Evolutionary conservation across 2,888 invertebrate genomes (phyloP).

Genomic region (Lycia hirtaria): DNA sequence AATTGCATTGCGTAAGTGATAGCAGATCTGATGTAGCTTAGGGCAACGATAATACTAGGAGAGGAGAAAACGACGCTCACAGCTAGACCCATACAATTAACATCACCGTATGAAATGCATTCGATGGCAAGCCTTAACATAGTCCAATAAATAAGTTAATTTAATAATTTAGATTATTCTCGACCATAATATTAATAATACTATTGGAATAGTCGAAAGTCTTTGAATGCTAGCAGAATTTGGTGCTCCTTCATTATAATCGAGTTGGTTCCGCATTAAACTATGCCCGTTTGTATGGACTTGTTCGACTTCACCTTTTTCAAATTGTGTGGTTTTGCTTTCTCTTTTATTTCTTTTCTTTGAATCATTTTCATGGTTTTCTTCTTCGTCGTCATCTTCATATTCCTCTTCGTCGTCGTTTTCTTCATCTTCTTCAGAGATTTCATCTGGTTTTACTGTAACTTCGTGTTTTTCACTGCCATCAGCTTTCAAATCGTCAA

Average conservation of each 20-base stretch:
- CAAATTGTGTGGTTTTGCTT: slow-evolving; percentile 65
- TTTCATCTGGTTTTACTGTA: slow-evolving; percentile 38
- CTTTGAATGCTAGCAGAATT: slow-evolving; percentile 39
- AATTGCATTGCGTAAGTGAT: slow-evolving; percentile 75
- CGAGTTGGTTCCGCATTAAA: slow-evolving; percentile 61
- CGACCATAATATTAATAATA: slow-evolving; percentile 58
- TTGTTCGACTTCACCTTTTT: slow-evolving; percentile 61
- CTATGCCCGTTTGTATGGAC: slow-evolving; percentile 56
- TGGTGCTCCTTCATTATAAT: slow-evolving; percentile 52
- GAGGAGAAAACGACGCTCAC: slow-evolving; percentile 44
- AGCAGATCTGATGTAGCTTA: slow-evolving; percentile 66
- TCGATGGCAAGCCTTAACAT: slow-evolving; percentile 77
- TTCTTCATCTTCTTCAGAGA: slow-evolving; percentile 44
- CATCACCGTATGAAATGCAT: slow-evolving; percentile 67
- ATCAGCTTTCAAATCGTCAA: slow-evolving; percentile 60
- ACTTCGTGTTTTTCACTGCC: slow-evolving; percentile 59
- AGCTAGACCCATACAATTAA: slow-evolving; percentile 47
- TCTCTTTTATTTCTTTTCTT: slow-evolving; percentile 61
- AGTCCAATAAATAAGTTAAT: slow-evolving; percentile 77
- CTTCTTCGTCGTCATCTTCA: slow-evolving; percentile 47
- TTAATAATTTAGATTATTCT: slow-evolving; percentile 58
- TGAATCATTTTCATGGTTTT: slow-evolving; percentile 45
- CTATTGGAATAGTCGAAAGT: slow-evolving; percentile 51
- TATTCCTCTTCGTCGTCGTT: slow-evolving; percentile 51
- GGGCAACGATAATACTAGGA: slow-evolving; percentile 34